These are phyloP conservation scores for Laothoe populi DNA, from an alignment of 2,888 invertebrate species.

Conservation along the genomic window DNA sequence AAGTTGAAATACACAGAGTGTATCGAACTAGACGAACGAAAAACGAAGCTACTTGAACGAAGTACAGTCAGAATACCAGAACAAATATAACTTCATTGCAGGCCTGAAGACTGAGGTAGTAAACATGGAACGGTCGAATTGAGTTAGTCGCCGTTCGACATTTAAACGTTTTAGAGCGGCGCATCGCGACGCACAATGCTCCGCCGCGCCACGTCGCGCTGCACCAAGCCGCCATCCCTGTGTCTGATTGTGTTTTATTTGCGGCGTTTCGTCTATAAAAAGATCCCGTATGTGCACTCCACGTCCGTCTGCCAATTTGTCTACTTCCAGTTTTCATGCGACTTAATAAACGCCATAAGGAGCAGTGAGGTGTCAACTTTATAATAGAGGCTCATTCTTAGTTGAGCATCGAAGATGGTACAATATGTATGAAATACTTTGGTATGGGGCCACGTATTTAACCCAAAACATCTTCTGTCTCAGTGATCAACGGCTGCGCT, in stretches of 20 bases:
- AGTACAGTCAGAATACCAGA: conserved; percentile 38
- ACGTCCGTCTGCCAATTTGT: conserved; percentile 66
- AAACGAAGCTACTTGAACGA: conserved; percentile 56
- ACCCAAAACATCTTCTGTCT: neutral
- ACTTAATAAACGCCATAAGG: conserved; percentile 21
- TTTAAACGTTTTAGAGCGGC: conserved; percentile 19
- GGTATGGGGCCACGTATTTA: neutral
- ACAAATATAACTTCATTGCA: conserved; percentile 45
- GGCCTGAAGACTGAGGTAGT: conserved; percentile 28
- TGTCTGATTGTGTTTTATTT: conserved; percentile 70
- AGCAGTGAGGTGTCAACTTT: neutral
- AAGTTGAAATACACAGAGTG: conserved; percentile 45
- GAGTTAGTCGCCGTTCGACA: conserved; percentile 16
- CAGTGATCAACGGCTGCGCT: too few relatives aligned
- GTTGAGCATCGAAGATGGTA: too few relatives aligned
- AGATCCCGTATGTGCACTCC: conserved; percentile 53
- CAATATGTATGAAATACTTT: neutral
- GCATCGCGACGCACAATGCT: conserved; percentile 26
- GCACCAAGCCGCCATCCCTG: conserved; percentile 39
- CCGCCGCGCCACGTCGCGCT: conserved; percentile 34
- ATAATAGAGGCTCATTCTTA: too few relatives aligned
- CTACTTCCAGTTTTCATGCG: conserved; percentile 48
- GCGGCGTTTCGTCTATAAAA: conserved; percentile 70
- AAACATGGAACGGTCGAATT: conserved; percentile 26
- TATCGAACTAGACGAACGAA: conserved; percentile 61